Base-by-base conservation (phyloP, 2,888 invertebrate genomes). In the Corythucha ciliata region DNA sequence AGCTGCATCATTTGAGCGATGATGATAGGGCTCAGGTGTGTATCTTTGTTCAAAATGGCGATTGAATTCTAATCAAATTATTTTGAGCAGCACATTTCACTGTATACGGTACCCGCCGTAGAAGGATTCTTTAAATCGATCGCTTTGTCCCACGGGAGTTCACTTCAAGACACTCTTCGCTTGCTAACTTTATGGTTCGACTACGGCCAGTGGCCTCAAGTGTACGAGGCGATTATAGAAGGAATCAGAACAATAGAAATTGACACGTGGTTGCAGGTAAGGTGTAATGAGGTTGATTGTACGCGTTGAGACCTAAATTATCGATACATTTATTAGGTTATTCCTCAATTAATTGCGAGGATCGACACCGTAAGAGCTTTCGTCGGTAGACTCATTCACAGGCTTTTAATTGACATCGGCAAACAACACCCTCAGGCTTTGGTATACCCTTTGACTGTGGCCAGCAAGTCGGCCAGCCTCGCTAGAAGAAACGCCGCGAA, bases 161-260 rank as follows among this genome's bases (percentile, higher is more conserved):
- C 94, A 2, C 73, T 98, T 25, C 97, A 98, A 70, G 97, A 98
- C 64, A 97, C 96, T 0, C 72, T 98, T 16, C 78, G 96, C n/a
- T 71, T 98, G 52, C 70, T 98, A 32, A 97, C 97, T 0, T 71
- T 98, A 1, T 97, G 97, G 93, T 98, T 98, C 66, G 97, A 99
- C 66, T 93, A 93, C 65, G 97, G 96, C 0, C 90, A 96, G 58
- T 83, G 87, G 70, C 80, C 84, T 0, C 89, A 91, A 60, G 96
- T 98, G 0, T 87, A 92, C 65, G 92, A 94, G 58, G 92, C 93
- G 0, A 78, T 99, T 32, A 77, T 83, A 1, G 93, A 92, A 61
- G 94, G 94, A 1, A 85, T 97, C 59, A 79, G 88, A 60, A 78
- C 86, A 2, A 93, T 97, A 33, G 92, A 94, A 65, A 91, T 98